Conservation (phyloP, 2,113 vertebrate species). For the Mesitornis unicolor region DNA sequence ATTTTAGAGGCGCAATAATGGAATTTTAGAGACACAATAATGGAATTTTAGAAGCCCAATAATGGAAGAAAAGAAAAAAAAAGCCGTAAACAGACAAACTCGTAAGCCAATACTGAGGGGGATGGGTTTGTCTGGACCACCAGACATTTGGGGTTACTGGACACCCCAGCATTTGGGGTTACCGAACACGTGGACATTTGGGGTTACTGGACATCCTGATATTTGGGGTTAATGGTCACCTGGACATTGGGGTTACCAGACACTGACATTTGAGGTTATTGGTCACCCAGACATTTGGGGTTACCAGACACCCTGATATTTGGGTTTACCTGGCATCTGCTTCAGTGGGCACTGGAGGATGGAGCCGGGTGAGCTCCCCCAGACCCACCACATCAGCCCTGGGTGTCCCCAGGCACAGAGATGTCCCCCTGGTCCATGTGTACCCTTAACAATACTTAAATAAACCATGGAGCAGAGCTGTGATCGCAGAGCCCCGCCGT, state of each 20-base stretch:
- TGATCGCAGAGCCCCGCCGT: not conserved
- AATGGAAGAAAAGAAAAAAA: not conserved
- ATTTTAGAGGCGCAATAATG: not conserved
- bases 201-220: not conserved
- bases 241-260: not conserved
- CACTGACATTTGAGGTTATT: too few species aligned
- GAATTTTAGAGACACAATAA: too few species aligned
- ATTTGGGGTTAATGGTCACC: too few species aligned
- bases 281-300: not conserved
- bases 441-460: slow-evolving; percentile 58
- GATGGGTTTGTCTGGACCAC: too few species aligned
- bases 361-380: not conserved
- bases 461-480: slow-evolving; percentile 58
- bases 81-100: not conserved
- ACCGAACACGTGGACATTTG: not conserved
- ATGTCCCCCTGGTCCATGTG: not conserved
- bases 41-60: too few species aligned
- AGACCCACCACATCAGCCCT: not conserved
- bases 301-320: not conserved
- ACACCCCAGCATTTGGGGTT: too few species aligned
- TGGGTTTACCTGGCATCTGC: not conserved
- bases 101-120: accelerated
- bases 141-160: not conserved
- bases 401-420: too few species aligned
- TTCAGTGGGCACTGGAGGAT: not conserved